A percentile compares a stretch with the other conserved stretches of the same genome.
phyloP scores from a whole-genome alignment of 2,113 vertebrate genomes.

The Panthera tigris region DNA sequence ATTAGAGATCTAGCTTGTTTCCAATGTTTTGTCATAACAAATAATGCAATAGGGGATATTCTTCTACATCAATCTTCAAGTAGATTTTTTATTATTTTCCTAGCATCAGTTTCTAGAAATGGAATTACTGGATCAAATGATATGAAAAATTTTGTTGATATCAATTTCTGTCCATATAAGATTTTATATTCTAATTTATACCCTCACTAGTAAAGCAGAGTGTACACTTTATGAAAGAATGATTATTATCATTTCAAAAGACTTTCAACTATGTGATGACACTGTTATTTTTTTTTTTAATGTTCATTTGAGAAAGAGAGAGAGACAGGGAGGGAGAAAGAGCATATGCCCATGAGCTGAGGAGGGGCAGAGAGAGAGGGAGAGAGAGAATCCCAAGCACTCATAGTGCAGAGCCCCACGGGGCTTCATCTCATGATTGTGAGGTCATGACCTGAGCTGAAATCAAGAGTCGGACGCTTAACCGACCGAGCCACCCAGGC shows the following conservation, averaged over 20 bases:
- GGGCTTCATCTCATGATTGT: too few species aligned
- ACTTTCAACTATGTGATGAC: not conserved
- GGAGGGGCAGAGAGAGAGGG: too few species aligned
- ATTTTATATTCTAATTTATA: not conserved
- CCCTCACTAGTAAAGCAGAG: not conserved
- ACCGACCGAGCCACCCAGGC: too few species aligned
- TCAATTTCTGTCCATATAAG: not conserved
- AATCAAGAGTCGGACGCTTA: too few species aligned
- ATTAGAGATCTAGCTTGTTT: not conserved
- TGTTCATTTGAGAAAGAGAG: too few species aligned
- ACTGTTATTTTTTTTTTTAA: not conserved
- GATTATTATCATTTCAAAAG: not conserved
- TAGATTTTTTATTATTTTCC: not conserved
- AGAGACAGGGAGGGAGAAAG: too few species aligned
- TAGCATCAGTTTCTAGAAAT: not conserved
- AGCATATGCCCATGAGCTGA: too few species aligned
- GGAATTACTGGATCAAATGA: not conserved
- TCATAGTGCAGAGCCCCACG: too few species aligned
- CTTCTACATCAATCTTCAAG: not conserved
- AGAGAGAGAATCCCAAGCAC: too few species aligned
- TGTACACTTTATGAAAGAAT: not conserved
- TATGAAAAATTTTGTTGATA: not conserved
- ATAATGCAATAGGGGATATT: not conserved
- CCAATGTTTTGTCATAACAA: not conserved
- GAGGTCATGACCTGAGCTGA: too few species aligned